Base-by-base conservation (phyloP, 30 jellyfish, hydroid and myxozoan genomes). In the Sanderia malayensis region DNA sequence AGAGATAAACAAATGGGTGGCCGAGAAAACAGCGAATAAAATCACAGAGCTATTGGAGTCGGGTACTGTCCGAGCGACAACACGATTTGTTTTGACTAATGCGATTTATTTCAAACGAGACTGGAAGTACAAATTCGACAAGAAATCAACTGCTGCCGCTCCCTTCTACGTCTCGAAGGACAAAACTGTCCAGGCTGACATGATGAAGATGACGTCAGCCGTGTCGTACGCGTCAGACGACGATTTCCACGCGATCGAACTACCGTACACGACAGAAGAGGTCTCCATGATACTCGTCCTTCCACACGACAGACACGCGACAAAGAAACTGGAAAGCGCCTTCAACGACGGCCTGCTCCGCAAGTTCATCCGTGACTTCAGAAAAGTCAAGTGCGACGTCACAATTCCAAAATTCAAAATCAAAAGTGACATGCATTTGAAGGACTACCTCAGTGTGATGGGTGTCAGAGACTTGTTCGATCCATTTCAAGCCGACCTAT, bases 71-170 rank as follows among this genome's bases (percentile, higher is more conserved):
- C 75, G 62, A 1, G 25, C 75, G 15, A 33, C 64, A 22, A 82
- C 94, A 10, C 71, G 94, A 29, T 46, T 82, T 22, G 83, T 82
- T 10, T 23, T 82, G 17, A 71, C 84, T 13, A 82, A 82, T 52
- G 94, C 94, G 30, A 62, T 82, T 46, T 82, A 82, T 32, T 82
- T 82, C 83, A 71, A 82, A 33, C 41, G 85, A 27, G 52, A 70
- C 71, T 82, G 94, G 94, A 63, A 71, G 55, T 34, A 60, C 67
- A 67, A 64, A 22, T 82, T 82, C 61, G 82, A 82, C 52, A 44
- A 70, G 29, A 0, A 49, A n/a, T 11, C 19, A 10, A 60, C 87
- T 27, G 57, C 28, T 21, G 45, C 22, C 22, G 74, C 32, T 19
- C 33, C 21, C 15, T 82, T 82, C 67, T 29, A 73, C 37, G 83